phyloP scores from a whole-genome alignment of 2,797 vertebrate species.

The Aldrovandia affinis region DNA sequence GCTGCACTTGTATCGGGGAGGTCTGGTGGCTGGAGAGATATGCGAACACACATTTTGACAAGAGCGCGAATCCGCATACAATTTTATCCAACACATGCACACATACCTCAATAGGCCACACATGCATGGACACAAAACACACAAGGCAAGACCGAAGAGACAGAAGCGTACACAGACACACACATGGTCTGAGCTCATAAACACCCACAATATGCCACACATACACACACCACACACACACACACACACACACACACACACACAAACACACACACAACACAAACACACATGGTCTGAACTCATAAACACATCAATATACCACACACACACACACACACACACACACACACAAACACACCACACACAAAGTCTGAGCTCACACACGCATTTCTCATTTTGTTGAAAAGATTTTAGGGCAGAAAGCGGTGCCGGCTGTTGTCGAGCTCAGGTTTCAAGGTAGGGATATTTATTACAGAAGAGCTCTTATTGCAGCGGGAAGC shows the following conservation, averaged over 20 bases:
- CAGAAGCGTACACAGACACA: too few relatives aligned
- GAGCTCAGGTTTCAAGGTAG: not conserved
- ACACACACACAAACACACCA: not conserved
- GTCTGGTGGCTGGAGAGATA: slow-evolving; percentile 75
- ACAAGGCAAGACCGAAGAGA: too few relatives aligned
- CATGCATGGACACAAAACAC: not conserved
- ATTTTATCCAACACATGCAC: slow-evolving; percentile 32
- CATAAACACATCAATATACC: slow-evolving; percentile 31
- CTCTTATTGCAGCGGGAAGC: not conserved
- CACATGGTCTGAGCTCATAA: too few relatives aligned
- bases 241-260: not conserved
- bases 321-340: not conserved
- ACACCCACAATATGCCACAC: slow-evolving; percentile 14
- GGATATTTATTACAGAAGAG: not conserved
- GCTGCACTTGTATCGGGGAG: slow-evolving; percentile 82
- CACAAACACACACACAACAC: not conserved
- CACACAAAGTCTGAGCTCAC: not conserved
- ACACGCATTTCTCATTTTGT: not conserved
- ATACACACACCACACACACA: slow-evolving; percentile 24
- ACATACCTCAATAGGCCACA: too few relatives aligned
- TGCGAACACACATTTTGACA: slow-evolving; percentile 14
- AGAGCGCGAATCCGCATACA: not conserved
- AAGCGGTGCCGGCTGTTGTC: not conserved
- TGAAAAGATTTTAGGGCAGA: not conserved
- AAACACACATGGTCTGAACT: slow-evolving; percentile 36